These are phyloP conservation scores for Daubentonia madagascariensis DNA, from an alignment of 2,113 vertebrate genomes.

Conservation along the genomic window DNA sequence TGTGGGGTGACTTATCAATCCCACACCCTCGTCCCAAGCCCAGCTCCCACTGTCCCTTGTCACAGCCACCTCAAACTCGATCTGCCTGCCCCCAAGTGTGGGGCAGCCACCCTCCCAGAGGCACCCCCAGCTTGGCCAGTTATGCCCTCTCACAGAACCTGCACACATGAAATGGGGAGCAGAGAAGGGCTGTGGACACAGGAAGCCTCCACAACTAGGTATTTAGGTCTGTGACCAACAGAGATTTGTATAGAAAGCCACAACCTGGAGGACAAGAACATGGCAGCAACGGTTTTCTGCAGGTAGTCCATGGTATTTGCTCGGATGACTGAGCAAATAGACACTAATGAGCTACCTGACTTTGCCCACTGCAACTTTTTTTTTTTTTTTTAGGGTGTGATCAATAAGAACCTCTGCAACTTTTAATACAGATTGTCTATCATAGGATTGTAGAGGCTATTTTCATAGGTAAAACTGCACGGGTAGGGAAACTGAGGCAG, in stretches of 20 bases:
- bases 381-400: no score
- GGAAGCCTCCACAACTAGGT: background rate
- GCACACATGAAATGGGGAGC: background rate
- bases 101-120: background rate
- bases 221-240: background rate
- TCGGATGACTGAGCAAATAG: background rate
- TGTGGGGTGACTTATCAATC: background rate
- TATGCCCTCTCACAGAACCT: background rate
- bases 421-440: background rate
- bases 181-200: background rate
- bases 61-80: background rate
- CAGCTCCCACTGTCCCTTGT: background rate
- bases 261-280: background rate
- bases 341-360: background rate
- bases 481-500: background rate
- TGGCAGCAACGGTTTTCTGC: background rate
- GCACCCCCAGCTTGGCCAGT: background rate
- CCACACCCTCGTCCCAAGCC: background rate
- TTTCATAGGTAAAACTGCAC: background rate
- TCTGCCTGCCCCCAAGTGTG: background rate
- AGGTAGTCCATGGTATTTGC: background rate
- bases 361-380: background rate
- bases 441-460: background rate
- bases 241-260: background rate
- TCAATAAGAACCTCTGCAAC: no score